Base-by-base conservation (phyloP, 2,888 invertebrate genomes). In the Cenopis cana region DNA sequence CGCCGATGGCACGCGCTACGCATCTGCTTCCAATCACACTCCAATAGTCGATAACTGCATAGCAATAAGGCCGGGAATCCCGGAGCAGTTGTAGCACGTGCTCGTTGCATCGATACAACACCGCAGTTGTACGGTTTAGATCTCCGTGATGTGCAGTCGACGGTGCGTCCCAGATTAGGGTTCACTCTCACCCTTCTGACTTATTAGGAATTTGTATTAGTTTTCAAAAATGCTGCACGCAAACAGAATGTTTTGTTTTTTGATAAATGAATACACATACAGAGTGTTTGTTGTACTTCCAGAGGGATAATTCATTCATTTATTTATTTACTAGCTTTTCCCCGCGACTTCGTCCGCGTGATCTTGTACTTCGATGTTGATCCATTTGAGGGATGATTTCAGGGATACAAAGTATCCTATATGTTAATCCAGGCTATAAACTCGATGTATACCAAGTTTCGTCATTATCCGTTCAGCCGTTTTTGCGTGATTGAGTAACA, bases 1-100 rank as follows among this genome's bases (percentile, higher is more conserved):
- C 62, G 17, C 17, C 61, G 17, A 24, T 49, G n/a, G 60, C 62
- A 20, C 62, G 62, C 50, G 62, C 62, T 14, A 3, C 20, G 36
- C 62, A 62, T 62, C 62, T 62, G 62, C 33, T 49, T 62, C 52
- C 18, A 52, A 62, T 52, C 61, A 50, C 29, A 20, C 14, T 9
- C 52, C 14, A 36, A 29, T 20, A 62, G 29, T 14, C 55, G 29
- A 55, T 55, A 55, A 55, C 29, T 8, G 29, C 20, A 55, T 29
- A 55, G 52, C 50, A 18, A 36, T 50, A 62, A 52, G 50, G 33
- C 14, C 10, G 36, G 33, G 9, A 62, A 62, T 62, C 62, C 11
- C 18, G 5, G 3, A 50, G 33, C 50, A n/a, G 14, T 0, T 24
- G 18, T 54, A 50, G 55, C 55, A 20, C 52, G 52, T 52, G 55